These are phyloP conservation scores for Alfaro cultratus DNA, from an alignment of 2,797 vertebrate species.

Conservation along the genomic window DNA sequence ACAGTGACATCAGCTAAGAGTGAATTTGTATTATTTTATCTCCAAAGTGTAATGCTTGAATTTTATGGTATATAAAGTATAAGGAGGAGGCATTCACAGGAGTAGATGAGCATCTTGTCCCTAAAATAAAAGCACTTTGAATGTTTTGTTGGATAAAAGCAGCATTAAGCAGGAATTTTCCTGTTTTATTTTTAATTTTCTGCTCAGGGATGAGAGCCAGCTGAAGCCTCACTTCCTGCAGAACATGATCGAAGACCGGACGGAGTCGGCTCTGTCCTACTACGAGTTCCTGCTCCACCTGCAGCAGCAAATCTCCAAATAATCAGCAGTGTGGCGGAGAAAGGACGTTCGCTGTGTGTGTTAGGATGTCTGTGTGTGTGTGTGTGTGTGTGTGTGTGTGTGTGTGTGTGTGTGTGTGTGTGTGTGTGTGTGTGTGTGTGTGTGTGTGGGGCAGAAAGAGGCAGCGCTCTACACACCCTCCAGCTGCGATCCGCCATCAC, in stretches of 20 bases:
- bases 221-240: conserved; percentile 92
- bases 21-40: no score
- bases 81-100: not conserved
- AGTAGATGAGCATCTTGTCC: not conserved
- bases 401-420: conserved; percentile 23
- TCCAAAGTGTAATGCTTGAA: no score
- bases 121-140: not conserved
- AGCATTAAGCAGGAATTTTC: not conserved
- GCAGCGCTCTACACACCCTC: conserved; percentile 34
- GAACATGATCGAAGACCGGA: conserved; percentile 97
- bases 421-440: conserved; percentile 11
- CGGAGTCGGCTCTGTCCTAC: conserved; percentile 96
- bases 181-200: not conserved
- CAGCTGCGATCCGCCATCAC: conserved; percentile 43
- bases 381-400: conserved; percentile 13
- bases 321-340: conserved; percentile 56
- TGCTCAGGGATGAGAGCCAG: conserved; percentile 90
- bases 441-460: conserved; percentile 16
- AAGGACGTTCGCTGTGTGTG: conserved; percentile 20
- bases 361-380: conserved; percentile 14
- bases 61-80: no score
- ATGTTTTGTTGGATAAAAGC: not conserved
- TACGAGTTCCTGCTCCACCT: conserved; percentile 97
- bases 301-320: conserved; percentile 97
- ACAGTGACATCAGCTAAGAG: no score